Base-by-base conservation (phyloP, 2,888 invertebrate species). In the Dendrolimus houi region DNA sequence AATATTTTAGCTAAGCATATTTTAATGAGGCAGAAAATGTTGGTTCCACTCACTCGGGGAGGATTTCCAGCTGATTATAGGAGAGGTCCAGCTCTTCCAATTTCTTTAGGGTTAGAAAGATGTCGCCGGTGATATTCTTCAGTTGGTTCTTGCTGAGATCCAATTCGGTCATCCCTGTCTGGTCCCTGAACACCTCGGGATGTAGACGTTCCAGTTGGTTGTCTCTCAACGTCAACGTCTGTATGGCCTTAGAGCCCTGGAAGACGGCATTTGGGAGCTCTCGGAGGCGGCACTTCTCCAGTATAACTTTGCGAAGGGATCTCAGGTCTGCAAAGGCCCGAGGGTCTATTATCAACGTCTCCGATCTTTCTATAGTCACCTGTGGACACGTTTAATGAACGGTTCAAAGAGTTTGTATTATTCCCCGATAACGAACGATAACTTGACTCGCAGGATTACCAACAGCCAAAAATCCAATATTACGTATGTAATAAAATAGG, bases 121-220 rank as follows among this genome's bases (percentile, higher is more conserved):
- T 64, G 54, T 65, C 66, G 3, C 1, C 13, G 54, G 57, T 62
- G 9, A 66, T 52, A 9, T 12, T 41, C 9, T 56, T 52, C 2
- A 66, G 57, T 8, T 29, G 12, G 54, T 68, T 68, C 52, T 59
- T n/a, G 10, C 56, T 59, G 8, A 66, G 56, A 29, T 56, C 42
- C n/a, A 66, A 52, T 1, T 14, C 9, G 3, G 42, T 52, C 41
- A 66, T 53, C 3, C 52, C 9, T 1, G 54, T 7, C 14, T 64
- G 56, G 2, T 10, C 9, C 3, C 47, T 55, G 54, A 65, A 59
- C 54, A 40, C 13, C 13, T 62, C 53, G 53, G 55, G 56, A 2
- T 54, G 56, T 29, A 64, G 47, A 9, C 59, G 56, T 13, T 56
- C 41, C n/a, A 64, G 57, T 47, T 58, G 10, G 0, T n/a, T 52